A percentile compares a stretch with the other conserved stretches of the same genome.
Conservation (phyloP, 2,888 invertebrate species). For the Eupithecia tripunctaria region DNA sequence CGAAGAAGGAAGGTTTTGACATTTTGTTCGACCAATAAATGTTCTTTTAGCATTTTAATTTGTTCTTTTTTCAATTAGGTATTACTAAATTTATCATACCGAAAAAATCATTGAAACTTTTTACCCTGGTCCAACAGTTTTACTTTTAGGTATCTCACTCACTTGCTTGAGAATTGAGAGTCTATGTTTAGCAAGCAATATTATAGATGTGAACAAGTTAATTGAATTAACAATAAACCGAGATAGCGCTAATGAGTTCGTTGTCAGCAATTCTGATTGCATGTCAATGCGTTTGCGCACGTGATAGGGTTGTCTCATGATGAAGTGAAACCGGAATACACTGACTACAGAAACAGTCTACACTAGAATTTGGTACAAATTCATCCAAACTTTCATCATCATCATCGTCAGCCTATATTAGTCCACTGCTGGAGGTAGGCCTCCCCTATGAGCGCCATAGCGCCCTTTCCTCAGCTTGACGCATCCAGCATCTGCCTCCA, state of each 20-base stretch:
- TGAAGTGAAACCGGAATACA: no score
- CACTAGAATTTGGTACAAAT: no score
- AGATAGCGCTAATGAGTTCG: conserved; percentile 28
- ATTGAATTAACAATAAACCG: conserved; percentile 24
- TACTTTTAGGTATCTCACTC: not conserved
- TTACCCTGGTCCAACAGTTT: not conserved
- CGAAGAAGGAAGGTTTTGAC: not conserved
- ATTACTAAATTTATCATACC: no score
- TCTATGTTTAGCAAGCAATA: not conserved
- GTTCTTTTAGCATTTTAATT: not conserved
- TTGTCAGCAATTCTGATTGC: conserved; percentile 18
- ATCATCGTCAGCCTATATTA: no score
- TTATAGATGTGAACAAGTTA: conserved; percentile 18
- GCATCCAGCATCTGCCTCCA: no score
- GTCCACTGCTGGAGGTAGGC: no score
- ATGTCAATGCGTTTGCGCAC: conserved; percentile 16
- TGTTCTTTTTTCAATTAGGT: not conserved
- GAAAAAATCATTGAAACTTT: no score
- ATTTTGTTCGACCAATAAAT: not conserved
- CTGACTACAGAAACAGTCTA: no score
- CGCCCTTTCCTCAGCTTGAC: no score
- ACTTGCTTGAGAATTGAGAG: no score
- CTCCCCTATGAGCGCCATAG: no score
- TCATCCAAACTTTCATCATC: no score
- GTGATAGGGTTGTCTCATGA: not conserved